phyloP scores from a whole-genome alignment of 2,888 invertebrate genomes.

The Coremacera marginata region DNA sequence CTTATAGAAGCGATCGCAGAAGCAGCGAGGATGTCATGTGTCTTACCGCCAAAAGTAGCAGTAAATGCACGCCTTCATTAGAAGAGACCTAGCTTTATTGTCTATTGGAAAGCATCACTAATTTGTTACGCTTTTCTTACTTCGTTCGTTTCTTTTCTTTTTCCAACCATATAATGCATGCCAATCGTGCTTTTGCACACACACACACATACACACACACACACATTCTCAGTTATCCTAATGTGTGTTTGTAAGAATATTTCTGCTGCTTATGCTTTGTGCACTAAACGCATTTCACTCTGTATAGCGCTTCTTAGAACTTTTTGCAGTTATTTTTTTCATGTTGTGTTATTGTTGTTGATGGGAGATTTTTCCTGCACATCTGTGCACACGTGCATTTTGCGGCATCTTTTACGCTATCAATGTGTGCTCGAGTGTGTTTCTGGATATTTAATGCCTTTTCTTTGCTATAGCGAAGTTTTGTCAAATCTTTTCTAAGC shows the following conservation, averaged over 20 bases:
- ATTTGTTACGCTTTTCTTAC: background rate
- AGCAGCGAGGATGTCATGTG: too few species aligned
- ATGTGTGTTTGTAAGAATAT: background rate
- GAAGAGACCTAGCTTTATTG: too few species aligned
- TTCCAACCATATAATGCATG: background rate
- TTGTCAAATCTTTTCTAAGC: too few species aligned
- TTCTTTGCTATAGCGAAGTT: too few species aligned
- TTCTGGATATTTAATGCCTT: background rate
- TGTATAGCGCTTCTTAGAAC: background rate
- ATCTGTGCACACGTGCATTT: constrained; percentile 2
- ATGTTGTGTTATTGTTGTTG: background rate
- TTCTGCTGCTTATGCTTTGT: background rate
- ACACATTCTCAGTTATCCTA: background rate
- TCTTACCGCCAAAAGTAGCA: too few species aligned
- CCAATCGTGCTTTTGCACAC: background rate
- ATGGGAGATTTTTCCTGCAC: background rate
- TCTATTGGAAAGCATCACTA: too few species aligned
- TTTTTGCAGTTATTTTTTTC: background rate
- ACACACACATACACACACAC: background rate
- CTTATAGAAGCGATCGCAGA: too few species aligned
- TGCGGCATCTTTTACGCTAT: background rate
- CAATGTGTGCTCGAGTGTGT: background rate
- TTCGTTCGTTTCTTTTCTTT: background rate
- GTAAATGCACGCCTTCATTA: too few species aligned
- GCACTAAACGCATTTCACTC: background rate